phyloP scores from a whole-genome alignment of 2,888 invertebrate genomes.

The Zonitis immaculata region DNA sequence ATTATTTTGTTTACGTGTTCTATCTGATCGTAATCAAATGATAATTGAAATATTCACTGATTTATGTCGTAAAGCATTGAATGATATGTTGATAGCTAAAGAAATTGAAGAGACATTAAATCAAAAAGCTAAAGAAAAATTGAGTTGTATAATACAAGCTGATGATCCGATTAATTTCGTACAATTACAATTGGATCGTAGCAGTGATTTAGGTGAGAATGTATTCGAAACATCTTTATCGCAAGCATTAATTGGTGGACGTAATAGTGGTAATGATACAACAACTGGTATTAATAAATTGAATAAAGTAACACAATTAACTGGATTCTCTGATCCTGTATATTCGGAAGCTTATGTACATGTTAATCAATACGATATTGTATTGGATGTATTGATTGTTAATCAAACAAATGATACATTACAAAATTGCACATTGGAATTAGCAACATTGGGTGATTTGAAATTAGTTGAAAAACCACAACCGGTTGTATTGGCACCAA shows the following conservation, averaged over 20 bases:
- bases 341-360: slow-evolving; percentile 99
- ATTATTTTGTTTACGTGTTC: slow-evolving; percentile 71
- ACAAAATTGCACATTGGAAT: slow-evolving; percentile 95
- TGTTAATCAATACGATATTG: slow-evolving; percentile 98
- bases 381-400: slow-evolving; percentile 94
- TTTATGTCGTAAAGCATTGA: slow-evolving; percentile 72
- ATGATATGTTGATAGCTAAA: slow-evolving; percentile 78
- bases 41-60: slow-evolving; percentile 68
- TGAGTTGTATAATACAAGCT: slow-evolving; percentile 66
- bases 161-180: slow-evolving; percentile 83
- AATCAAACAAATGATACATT: slow-evolving; percentile 98
- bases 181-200: slow-evolving; percentile 61
- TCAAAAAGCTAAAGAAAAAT: slow-evolving; percentile 63
- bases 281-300: slow-evolving; percentile 57
- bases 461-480: slow-evolving; percentile 97
- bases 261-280: slow-evolving; percentile 48
- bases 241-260: slow-evolving; percentile 75
- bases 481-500: slow-evolving; percentile 90
- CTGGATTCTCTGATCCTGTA: slow-evolving; percentile 98
- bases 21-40: slow-evolving; percentile 63
- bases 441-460: slow-evolving; percentile 96
- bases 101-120: slow-evolving; percentile 63
- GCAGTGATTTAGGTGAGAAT: slow-evolving; percentile 61
- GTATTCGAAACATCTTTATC: slow-evolving; percentile 92
- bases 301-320: slow-evolving; percentile 85